phyloP scores from a whole-genome alignment of 2,888 invertebrate genomes.

The Brassicogethes aeneus region DNA sequence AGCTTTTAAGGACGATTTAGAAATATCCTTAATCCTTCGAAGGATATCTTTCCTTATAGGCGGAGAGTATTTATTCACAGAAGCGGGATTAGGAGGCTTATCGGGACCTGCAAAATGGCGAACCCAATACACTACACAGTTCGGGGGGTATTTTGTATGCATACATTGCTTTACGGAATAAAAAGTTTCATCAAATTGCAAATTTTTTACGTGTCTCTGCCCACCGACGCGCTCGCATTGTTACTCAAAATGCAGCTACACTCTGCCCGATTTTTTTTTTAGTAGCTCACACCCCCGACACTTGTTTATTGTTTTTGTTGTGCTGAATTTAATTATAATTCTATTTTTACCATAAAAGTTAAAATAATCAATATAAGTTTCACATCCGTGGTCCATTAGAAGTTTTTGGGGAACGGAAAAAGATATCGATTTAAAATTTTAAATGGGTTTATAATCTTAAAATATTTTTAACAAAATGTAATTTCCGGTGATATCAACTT shows the following conservation, averaged over 20 bases:
- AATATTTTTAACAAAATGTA: too few species aligned
- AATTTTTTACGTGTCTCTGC: conserved; percentile 28
- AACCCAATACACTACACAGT: conserved; percentile 30
- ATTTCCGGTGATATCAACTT: too few species aligned
- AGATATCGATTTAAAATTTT: too few species aligned
- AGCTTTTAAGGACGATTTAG: conserved; percentile 26
- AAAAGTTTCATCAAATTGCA: conserved; percentile 34
- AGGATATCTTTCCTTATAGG: conserved; percentile 34
- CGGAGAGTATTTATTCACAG: conserved; percentile 35
- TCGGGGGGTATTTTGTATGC: conserved; percentile 26
- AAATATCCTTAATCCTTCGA: conserved; percentile 33
- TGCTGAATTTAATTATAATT: too few species aligned
- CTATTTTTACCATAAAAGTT: too few species aligned
- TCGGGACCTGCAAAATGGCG: conserved; percentile 32
- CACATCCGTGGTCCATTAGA: too few species aligned
- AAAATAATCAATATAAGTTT: too few species aligned
- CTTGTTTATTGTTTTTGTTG: too few species aligned
- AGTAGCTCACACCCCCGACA: too few species aligned
- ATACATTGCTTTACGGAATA: conserved; percentile 21
- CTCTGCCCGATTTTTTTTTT: too few species aligned
- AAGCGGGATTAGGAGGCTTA: conserved; percentile 34
- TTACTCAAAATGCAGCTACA: not conserved
- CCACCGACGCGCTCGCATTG: not conserved
- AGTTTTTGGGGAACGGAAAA: too few species aligned
- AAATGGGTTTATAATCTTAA: too few species aligned